Base-by-base conservation (phyloP, 2,888 invertebrate species). In the Phaonia tiefii region DNA sequence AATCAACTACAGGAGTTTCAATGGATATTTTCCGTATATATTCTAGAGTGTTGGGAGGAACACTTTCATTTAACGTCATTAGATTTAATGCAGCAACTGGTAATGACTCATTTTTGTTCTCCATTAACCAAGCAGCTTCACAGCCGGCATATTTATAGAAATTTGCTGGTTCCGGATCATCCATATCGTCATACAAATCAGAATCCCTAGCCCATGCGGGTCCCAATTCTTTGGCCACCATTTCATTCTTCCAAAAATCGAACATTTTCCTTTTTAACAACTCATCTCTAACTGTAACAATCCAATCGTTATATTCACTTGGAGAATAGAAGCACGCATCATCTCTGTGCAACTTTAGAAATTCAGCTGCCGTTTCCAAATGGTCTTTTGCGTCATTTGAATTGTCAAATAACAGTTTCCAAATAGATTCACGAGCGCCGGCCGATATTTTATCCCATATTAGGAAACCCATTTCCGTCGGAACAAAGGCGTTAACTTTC, bases 321-420 rank as follows among this genome's bases (percentile, higher is more conserved):
- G 91, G 88, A 8, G 84, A 85, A 67, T 86, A 86, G 63, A 87
- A 88, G 71, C 89, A 85, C 0, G 91, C 88, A 77, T 90, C 88
- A 3, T 94, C 93, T 37, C 87, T 88, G 70, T 87, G 85, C 26
- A 84, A 84, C 13, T 84, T 80, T 3, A 89, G 69, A 10, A 90
- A 71, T 0, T 87, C 86, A 1, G 82, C 75, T 0, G 88, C 88
- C 17, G 72, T 81, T 17, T 72, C 20, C n/a, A 78, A 56, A n/a
- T 72, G 67, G 8, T 80, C 65, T 66, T 76, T 63, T 4, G 69
- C 67, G 1, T 80, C 44, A 7, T 80, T 58, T 5, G 60, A 7
- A 4, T 13, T 49, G 2, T 70, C 79, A 56, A 89, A 90, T 2
- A 89, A 15, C 2, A 90, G 69, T 11, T 82, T 79, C 89, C 89